Evolutionary conservation across 2,797 vertebrate species (phyloP), one percentile per base, ranked within the genome.

Genomic region (Stomatorhinus walkeri): DNA sequence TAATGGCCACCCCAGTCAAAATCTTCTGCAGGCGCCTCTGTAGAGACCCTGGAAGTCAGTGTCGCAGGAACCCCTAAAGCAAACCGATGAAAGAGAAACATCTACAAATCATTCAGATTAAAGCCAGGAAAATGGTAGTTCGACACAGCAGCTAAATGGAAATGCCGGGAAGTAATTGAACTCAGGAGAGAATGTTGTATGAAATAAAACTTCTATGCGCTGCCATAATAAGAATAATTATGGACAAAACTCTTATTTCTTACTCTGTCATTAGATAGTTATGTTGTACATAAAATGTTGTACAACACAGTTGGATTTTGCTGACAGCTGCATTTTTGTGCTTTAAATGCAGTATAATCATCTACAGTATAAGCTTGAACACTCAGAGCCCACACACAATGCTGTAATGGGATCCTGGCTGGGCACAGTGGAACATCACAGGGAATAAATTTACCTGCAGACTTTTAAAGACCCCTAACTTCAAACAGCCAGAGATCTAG

Each of bases 401-500:
- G 28, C 10, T 43, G 22, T 16, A 56, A 36, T 56, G 51, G 52
- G 12, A 32, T 40, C 51, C 51, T 92, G 90, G 91, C 91, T 94
- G 90, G 92, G 93, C 91, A 93, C 91, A 93, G 93, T 91, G 88
- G 93, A 93, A 94, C 92, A 92, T 94, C 91, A 93, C 93, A 93
- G 89, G 90, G 89, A 91, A 90, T 90, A 4, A 40, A 89, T 88
- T 22, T 79, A 86, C 88, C 90, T 87, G 19, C 83, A 48, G 52
- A 88, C 86, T 68, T 68, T 87, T 52, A 61, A 22, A 24, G 87
- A 43, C 22, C 12, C 12, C 54, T 56, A 43, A 87, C 84, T 87
- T 84, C 48, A 68, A 72, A 86, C 16, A 54, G 79, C n/a, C 16
- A 51, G 52, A 24, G 87, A 92, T 92, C 1, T 91, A 61, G 88